These are phyloP conservation scores for Drosophila mettleri DNA, from an alignment of 2,888 invertebrate genomes.

Conservation along the genomic window DNA sequence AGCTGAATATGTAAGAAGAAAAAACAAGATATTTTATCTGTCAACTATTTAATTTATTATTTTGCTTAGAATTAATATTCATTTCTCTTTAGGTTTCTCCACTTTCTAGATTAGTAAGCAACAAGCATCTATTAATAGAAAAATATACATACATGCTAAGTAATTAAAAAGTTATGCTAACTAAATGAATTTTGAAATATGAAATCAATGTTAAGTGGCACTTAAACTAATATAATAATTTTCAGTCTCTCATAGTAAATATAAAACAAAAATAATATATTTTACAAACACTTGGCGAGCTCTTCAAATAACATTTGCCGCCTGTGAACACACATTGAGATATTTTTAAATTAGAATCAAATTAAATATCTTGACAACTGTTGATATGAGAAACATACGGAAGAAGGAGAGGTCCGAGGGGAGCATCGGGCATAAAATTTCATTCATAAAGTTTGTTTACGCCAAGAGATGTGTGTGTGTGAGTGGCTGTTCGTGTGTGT, in stretches of 20 bases:
- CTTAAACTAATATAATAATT: background rate
- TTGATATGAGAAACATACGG: constrained; percentile 54
- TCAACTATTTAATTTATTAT: no score
- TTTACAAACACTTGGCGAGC: constrained; percentile 2
- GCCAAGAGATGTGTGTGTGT: constrained; percentile 3
- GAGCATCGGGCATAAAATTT: constrained; percentile 35
- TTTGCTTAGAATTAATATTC: no score
- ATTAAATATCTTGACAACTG: constrained; percentile 67
- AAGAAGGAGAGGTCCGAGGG: no score
- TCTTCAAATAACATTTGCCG: constrained; percentile 4
- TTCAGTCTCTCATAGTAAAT: background rate
- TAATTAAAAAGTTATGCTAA: background rate
- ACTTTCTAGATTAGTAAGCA: no score
- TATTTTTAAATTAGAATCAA: constrained; percentile 25
- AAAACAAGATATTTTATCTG: no score
- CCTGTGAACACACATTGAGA: constrained; percentile 2
- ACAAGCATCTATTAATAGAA: background rate
- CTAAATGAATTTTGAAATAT: background rate
- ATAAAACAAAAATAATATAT: background rate
- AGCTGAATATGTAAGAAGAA: no score
- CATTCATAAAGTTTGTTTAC: constrained; percentile 64
- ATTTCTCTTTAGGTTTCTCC: no score
- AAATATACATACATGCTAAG: background rate
- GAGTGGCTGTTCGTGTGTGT: background rate
- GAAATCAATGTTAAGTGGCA: constrained; percentile 1